Percentiles rank a stretch among this genome's conserved stretches.
These are phyloP conservation scores for Pseudopipra pipra DNA, from an alignment of 2,113 vertebrate genomes.

Conservation along the genomic window DNA sequence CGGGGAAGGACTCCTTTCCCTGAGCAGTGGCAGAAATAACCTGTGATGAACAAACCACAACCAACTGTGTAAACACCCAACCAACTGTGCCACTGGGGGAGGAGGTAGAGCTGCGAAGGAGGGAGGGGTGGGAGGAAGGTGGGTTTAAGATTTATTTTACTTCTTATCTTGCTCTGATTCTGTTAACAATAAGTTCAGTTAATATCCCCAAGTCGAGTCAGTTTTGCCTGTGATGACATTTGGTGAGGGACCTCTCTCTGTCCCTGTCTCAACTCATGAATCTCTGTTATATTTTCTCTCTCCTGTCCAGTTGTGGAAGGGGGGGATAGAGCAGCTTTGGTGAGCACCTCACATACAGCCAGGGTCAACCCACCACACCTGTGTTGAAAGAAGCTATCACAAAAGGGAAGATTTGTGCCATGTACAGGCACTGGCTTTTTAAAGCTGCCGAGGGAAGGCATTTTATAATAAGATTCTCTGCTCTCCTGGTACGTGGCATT, in stretches of 20 bases:
- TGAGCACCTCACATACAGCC: too few species aligned
- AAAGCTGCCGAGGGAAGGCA: not conserved
- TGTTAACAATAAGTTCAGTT: not conserved
- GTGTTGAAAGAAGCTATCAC: not conserved
- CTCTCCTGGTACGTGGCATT: not conserved
- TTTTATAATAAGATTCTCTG: not conserved
- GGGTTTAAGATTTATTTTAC: not conserved
- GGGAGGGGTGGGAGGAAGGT: rapidly evolving
- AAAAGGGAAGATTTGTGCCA: not conserved
- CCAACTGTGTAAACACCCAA: not conserved
- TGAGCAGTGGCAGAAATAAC: rapidly evolving
- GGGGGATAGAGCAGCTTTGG: not conserved
- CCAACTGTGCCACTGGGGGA: not conserved
- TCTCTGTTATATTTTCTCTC: not conserved
- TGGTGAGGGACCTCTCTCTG: not conserved
- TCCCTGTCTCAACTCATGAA: not conserved
- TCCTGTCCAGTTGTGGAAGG: too few species aligned
- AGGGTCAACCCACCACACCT: not conserved
- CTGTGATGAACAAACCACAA: not conserved
- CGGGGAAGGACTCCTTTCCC: not conserved
- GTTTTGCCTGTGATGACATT: not conserved
- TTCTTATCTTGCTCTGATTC: not conserved
- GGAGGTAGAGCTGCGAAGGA: not conserved
- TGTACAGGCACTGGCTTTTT: not conserved
- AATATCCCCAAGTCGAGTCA: not conserved